Evolutionary conservation across 2,888 invertebrate genomes (phyloP).

Genomic region (Orchestes rusci): DNA sequence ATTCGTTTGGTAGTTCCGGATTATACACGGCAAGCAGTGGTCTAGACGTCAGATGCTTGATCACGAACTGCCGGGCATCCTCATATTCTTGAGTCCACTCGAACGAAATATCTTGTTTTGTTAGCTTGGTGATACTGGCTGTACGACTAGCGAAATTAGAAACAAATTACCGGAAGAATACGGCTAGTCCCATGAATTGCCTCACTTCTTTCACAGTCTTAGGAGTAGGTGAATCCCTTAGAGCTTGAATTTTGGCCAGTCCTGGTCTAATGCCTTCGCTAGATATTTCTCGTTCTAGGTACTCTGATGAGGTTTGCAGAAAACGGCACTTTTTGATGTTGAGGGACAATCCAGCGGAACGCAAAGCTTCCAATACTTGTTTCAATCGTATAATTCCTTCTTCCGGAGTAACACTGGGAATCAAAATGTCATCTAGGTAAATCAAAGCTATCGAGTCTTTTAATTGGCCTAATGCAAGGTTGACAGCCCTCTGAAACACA

Average conservation of each 20-base stretch:
- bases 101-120: slow-evolving; percentile 22
- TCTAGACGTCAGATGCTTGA: background rate
- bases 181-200: slow-evolving; percentile 26
- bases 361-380: slow-evolving; percentile 3
- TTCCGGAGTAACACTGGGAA: slow-evolving; percentile 13
- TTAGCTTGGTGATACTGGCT: slow-evolving; percentile 8
- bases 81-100: slow-evolving; percentile 24
- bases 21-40: background rate
- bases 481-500: slow-evolving; percentile 36
- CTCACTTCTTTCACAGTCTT: slow-evolving; percentile 26
- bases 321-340: slow-evolving; percentile 18
- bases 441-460: slow-evolving; percentile 26
- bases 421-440: slow-evolving; percentile 21
- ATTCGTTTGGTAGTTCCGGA: background rate
- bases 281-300: slow-evolving; percentile 31
- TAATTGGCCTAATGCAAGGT: slow-evolving; percentile 32
- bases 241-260: slow-evolving; percentile 27
- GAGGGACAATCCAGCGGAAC: slow-evolving; percentile 7
- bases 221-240: slow-evolving; percentile 32
- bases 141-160: slow-evolving; percentile 26
- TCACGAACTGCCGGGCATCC: slow-evolving; percentile 7
- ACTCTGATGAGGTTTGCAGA: slow-evolving; percentile 22
- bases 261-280: slow-evolving; percentile 31
- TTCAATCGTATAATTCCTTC: slow-evolving; percentile 8
- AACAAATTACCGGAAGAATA: slow-evolving; percentile 33